phyloP scores from a whole-genome alignment of 2,113 vertebrate species.

The Gambusia holbrooki region DNA sequence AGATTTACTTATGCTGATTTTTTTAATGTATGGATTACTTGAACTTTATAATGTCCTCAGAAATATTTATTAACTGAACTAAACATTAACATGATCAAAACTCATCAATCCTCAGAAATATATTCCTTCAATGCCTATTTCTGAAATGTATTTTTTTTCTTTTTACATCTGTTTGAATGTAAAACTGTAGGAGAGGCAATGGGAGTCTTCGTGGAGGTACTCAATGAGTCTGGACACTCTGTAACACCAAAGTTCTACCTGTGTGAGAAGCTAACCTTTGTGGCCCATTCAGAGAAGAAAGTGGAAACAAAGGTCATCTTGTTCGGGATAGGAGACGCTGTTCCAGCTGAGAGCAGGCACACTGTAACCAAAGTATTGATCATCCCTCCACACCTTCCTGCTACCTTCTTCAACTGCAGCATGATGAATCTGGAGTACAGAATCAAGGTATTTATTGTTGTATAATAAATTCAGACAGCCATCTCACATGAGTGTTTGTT shows the following conservation, averaged over 20 bases:
- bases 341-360: conserved; percentile 42
- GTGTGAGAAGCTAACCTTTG: conserved; percentile 75
- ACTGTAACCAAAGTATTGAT: conserved; percentile 53
- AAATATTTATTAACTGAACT: no score
- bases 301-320: conserved; percentile 57
- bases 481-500: background rate
- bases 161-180: background rate
- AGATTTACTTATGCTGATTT: background rate
- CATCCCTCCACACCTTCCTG: conserved; percentile 48
- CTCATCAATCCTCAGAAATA: background rate
- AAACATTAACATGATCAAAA: background rate
- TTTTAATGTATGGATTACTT: background rate
- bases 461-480: background rate
- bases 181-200: conserved; percentile 60
- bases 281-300: conserved; percentile 43
- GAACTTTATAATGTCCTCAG: background rate
- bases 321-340: conserved; percentile 51
- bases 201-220: conserved; percentile 57
- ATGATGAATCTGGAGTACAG: conserved; percentile 74
- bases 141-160: background rate
- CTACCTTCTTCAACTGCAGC: conserved; percentile 76
- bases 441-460: conserved; percentile 61
- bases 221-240: conserved; percentile 50
- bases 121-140: background rate
- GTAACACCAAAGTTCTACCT: conserved; percentile 68